These are phyloP conservation scores for Acrocyrtus sp. DNA, from an alignment of 2,888 invertebrate species.

Conservation along the genomic window DNA sequence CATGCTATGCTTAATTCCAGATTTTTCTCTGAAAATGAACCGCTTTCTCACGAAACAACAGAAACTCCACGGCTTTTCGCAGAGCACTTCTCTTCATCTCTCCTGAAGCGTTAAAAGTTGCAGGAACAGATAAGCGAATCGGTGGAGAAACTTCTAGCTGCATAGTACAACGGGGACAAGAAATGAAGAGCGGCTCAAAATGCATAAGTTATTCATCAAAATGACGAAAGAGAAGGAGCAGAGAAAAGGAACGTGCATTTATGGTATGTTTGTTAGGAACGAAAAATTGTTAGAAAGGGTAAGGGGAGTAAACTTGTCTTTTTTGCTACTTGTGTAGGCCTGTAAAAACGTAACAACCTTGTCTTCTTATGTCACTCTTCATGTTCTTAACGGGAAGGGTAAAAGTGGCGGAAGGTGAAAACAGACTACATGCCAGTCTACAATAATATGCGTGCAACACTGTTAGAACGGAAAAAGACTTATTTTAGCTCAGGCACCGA, in stretches of 20 bases:
- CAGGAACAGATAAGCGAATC: background rate
- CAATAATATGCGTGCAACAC: too few relatives aligned
- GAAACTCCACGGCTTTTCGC: background rate
- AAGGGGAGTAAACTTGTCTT: constrained; percentile 22
- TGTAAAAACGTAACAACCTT: constrained; percentile 26
- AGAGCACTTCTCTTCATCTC: background rate
- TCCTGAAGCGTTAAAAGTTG: too few relatives aligned
- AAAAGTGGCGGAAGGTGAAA: constrained; percentile 8
- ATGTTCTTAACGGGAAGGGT: background rate
- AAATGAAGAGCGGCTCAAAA: background rate
- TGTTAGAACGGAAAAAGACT: too few relatives aligned
- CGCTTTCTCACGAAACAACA: background rate
- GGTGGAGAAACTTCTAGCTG: background rate
- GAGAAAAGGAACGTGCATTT: background rate
- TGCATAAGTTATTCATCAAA: constrained; percentile 30
- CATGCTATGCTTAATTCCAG: too few relatives aligned
- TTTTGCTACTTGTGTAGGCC: background rate
- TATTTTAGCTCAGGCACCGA: background rate
- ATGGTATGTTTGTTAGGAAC: background rate
- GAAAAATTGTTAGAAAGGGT: background rate
- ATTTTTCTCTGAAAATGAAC: too few relatives aligned
- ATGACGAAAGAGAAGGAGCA: constrained; percentile 17
- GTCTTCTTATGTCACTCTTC: constrained; percentile 41
- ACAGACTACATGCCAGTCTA: too few relatives aligned
- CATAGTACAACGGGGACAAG: background rate